Conservation (phyloP, 2,888 invertebrate genomes). For the Scaptomyza polygonia region DNA sequence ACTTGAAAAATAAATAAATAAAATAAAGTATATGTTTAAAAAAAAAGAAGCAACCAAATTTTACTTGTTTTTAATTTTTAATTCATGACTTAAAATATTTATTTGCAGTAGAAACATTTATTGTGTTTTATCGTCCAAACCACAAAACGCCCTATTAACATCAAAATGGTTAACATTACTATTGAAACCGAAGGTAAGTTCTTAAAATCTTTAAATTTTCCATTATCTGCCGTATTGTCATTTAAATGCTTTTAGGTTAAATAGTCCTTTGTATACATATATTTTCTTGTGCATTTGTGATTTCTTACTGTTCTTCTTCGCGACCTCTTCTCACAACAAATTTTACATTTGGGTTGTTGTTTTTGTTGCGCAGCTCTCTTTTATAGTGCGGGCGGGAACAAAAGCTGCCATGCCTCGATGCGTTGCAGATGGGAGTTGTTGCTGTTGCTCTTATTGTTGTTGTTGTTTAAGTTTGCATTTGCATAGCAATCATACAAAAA, state of each 20-base stretch:
- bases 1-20: background rate
- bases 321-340: constrained; percentile 10
- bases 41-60: no score
- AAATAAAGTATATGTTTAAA: no score
- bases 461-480: constrained; percentile 45
- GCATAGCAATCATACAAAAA: constrained; percentile 69
- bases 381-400: constrained; percentile 51
- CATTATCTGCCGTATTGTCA: background rate
- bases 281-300: constrained; percentile 6
- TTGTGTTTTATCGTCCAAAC: constrained; percentile 6
- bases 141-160: background rate
- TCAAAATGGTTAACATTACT: constrained; percentile 65
- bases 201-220: background rate
- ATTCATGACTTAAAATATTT: background rate
- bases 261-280: background rate
- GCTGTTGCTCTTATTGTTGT: constrained; percentile 28
- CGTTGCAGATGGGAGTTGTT: constrained; percentile 49
- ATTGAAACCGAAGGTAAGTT: constrained; percentile 63
- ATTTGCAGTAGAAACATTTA: constrained; percentile 16
- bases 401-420: constrained; percentile 70
- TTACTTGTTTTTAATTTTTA: background rate
- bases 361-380: constrained; percentile 34
- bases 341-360: constrained; percentile 27
- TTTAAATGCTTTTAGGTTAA: constrained; percentile 11
- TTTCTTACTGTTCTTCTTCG: constrained; percentile 20